Base-by-base conservation (phyloP, 2,113 vertebrate genomes). In the Peromyscus polionotus region DNA sequence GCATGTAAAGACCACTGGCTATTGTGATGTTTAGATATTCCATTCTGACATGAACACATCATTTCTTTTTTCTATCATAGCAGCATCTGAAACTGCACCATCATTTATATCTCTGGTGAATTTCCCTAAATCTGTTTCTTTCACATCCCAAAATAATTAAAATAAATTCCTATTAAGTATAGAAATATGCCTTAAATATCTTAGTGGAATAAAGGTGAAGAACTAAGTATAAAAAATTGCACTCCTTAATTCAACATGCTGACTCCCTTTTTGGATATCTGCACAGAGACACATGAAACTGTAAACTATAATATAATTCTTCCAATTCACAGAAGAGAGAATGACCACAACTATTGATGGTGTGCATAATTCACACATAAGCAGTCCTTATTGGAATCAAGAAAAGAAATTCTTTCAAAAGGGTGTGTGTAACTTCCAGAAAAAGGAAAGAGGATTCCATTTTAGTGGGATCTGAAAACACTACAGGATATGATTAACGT, bases 141-240 rank as follows among this genome's bases (percentile, higher is more conserved):
- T 68, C 72, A 92, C 94, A 76, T 1, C 5, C 67, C 42, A 83
- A 83, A 79, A 26, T 77, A 54, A 93, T 79, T 72, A 59, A 94
- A 95, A 93, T 72, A 33, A 45, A 7, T 4, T 5, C 20, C 0
- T 24, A 28, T 90, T 63, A 97, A 96, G 97, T 89, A 96, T 42
- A 42, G 68, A 59, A 97, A 97, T 90, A 81, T 86, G 98, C 80
- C 90, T 70, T 94, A 93, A 97, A 94, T 54, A 87, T 96, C 97
- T 96, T 92, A 96, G 92, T 94, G 95, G 93, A 98, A 97, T 93
- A 98, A 98, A 51, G 51, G 92, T 97, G 59, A 98, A 75, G 48
- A 87, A 87, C 97, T 97, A 98, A 98, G 94, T 2, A 0, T 63
- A 88, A 97, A 97, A 85, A 88, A 93, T 59, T 96, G 95, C 91